These are phyloP conservation scores for Tachysurus fulvidraco DNA, from an alignment of 2,113 vertebrate species.

Conservation along the genomic window DNA sequence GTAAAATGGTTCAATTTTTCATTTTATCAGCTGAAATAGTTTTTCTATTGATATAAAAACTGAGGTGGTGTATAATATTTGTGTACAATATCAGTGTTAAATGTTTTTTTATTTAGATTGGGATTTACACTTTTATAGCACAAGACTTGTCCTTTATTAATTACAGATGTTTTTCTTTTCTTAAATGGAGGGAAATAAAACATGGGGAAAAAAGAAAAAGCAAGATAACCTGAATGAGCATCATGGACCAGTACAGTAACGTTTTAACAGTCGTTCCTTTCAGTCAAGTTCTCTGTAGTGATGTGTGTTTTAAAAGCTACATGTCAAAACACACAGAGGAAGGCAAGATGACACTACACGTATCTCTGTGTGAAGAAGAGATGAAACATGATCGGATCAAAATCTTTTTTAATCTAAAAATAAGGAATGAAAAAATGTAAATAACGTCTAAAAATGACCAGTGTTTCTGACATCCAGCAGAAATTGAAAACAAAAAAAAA, in stretches of 20 bases:
- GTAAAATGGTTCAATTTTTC: slow-evolving; percentile 7
- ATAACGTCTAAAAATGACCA: slow-evolving; percentile 29
- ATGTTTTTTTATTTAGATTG: not conserved
- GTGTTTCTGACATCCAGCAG: slow-evolving; percentile 53
- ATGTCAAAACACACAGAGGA: slow-evolving; percentile 20
- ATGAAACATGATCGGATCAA: slow-evolving; percentile 11
- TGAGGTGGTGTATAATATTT: not conserved
- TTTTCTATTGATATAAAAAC: slow-evolving; percentile 31
- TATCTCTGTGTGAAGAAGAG: not conserved
- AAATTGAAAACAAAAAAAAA: slow-evolving; percentile 15
- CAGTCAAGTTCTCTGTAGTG: slow-evolving; percentile 33
- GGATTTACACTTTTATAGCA: not conserved
- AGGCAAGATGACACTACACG: slow-evolving; percentile 14
- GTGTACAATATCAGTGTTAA: not conserved
- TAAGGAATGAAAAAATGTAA: not conserved
- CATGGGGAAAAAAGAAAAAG: not conserved
- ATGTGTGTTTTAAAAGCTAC: slow-evolving; percentile 37
- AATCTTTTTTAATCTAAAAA: not conserved
- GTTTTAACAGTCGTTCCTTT: slow-evolving; percentile 37
- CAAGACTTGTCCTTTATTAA: slow-evolving; percentile 31
- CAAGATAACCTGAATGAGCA: slow-evolving; percentile 41
- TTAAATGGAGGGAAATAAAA: slow-evolving; percentile 13
- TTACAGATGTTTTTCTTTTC: not conserved
- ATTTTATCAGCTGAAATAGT: not conserved
- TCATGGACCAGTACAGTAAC: slow-evolving; percentile 47